phyloP scores from a whole-genome alignment of 2,113 vertebrate species.

The Solenodon paradoxus region DNA sequence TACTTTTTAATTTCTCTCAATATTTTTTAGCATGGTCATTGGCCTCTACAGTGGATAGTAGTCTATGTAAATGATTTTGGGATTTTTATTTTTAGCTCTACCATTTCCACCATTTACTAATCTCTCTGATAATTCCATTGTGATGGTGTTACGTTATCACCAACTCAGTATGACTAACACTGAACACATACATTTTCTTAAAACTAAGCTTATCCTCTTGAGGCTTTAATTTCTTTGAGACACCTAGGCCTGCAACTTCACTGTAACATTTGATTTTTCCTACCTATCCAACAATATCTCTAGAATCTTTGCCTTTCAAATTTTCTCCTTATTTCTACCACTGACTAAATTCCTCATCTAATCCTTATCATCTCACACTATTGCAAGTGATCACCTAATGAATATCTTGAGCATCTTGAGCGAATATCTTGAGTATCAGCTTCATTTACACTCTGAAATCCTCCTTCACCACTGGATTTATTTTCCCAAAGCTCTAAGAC shows the following conservation, averaged over 20 bases:
- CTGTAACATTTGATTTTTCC: not conserved
- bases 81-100: not conserved
- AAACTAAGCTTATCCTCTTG: not conserved
- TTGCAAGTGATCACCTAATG: not conserved
- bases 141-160: not conserved
- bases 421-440: not conserved
- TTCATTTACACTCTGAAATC: not conserved
- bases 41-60: not conserved
- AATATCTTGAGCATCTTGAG: not conserved
- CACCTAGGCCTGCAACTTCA: not conserved
- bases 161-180: not conserved
- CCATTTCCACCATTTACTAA: not conserved
- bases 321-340: not conserved
- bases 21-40: not conserved
- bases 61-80: not conserved
- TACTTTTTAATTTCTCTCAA: not conserved
- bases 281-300: not conserved
- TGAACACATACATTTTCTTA: not conserved
- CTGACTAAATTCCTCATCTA: not conserved
- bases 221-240: not conserved
- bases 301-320: not conserved
- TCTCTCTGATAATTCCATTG: not conserved
- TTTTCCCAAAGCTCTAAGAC: conserved; percentile 26
- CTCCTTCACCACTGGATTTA: not conserved
- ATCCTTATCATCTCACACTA: not conserved